These are phyloP conservation scores for Lepidothrix coronata DNA, from an alignment of 2,113 vertebrate genomes.

Conservation along the genomic window DNA sequence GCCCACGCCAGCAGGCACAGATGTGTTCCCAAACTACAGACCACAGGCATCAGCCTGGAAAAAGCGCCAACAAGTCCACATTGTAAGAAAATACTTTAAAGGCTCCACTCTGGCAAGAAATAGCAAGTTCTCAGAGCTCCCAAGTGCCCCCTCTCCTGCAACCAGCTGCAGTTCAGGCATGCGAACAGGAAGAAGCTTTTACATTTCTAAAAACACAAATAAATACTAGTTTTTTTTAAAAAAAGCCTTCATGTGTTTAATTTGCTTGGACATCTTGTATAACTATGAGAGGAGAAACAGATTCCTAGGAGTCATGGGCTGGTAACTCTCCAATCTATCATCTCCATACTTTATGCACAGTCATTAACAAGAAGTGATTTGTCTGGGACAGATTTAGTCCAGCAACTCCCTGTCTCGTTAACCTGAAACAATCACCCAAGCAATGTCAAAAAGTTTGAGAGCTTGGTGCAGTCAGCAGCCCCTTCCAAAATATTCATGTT, in stretches of 20 bases:
- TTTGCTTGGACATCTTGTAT: slow-evolving; percentile 7
- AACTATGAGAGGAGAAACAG: background rate
- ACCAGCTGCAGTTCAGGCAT: slow-evolving; percentile 15
- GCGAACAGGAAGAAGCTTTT: background rate
- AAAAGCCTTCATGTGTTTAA: background rate
- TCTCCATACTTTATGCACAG: background rate
- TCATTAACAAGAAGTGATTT: slow-evolving; percentile 49
- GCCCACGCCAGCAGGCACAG: background rate
- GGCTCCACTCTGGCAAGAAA: background rate
- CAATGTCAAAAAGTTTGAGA: background rate
- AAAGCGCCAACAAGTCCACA: background rate
- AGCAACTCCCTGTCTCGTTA: background rate
- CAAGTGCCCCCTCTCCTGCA: background rate
- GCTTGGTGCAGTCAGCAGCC: background rate
- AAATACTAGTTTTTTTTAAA: background rate
- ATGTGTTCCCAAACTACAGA: background rate
- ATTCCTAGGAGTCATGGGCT: slow-evolving; percentile 15
- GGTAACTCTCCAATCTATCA: slow-evolving; percentile 21
- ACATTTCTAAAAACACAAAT: slow-evolving; percentile 10
- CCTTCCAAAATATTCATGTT: background rate
- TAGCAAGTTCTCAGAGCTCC: background rate
- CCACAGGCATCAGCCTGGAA: background rate
- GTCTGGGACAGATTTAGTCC: slow-evolving; percentile 27
- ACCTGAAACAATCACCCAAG: background rate
- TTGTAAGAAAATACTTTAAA: background rate